Evolutionary conservation across 2,888 invertebrate species (phyloP).

Genomic region (Troides aeacus): DNA sequence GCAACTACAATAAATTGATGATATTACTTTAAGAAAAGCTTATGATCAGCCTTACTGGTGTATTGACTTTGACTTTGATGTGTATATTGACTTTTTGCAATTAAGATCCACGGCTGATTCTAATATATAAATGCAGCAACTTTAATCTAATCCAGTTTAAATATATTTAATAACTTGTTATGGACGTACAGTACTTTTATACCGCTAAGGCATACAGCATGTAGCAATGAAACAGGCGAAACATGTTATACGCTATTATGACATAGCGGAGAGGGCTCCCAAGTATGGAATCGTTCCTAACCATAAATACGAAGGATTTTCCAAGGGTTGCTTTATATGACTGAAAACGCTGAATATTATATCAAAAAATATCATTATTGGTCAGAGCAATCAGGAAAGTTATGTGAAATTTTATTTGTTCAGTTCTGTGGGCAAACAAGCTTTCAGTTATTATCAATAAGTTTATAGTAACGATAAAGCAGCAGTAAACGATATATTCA

Average conservation of each 20-base stretch:
- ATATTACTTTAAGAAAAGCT: background rate
- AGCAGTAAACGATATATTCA: no score
- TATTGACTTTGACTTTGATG: no score
- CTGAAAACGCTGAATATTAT: background rate
- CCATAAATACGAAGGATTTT: slow-evolving; percentile 4
- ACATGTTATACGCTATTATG: slow-evolving; percentile 28
- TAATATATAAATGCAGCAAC: no score
- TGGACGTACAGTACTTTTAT: slow-evolving; percentile 12
- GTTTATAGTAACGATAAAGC: no score
- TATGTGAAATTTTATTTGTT: no score
- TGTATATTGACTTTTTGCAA: background rate
- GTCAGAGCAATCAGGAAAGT: no score
- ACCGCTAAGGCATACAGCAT: slow-evolving; percentile 15
- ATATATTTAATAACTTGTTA: background rate
- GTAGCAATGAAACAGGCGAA: slow-evolving; percentile 19
- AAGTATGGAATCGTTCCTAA: slow-evolving; percentile 21
- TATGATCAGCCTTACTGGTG: background rate
- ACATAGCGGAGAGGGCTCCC: slow-evolving; percentile 22
- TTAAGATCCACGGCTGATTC: background rate
- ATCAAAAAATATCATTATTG: no score
- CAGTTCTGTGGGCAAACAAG: no score
- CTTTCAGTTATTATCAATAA: no score
- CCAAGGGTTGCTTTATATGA: slow-evolving; percentile 8
- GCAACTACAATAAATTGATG: no score
- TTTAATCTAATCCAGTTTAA: background rate